Base-by-base conservation (phyloP, 1,140 invertebrate genomes). In the Megathymus violae region DNA sequence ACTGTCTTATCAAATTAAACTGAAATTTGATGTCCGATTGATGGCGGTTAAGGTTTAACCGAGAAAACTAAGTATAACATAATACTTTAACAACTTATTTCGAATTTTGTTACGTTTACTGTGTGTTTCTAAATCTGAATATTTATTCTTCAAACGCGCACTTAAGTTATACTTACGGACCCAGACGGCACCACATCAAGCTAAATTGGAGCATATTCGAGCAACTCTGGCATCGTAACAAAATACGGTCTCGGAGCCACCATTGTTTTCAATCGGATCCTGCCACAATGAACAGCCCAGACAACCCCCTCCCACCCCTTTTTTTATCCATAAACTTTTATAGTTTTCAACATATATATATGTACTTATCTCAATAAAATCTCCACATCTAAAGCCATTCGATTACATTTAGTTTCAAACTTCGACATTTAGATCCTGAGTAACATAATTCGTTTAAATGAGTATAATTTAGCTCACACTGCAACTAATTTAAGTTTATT, bases 201-300 rank as follows among this genome's bases (percentile, higher is more conserved):
- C 22, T 31, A 56, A 56, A 56, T 56, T 56, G 25, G 40, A 56
- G 40, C 52, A 56, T 15, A 56, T 56, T 44, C 38, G 52, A 44
- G 40, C 52, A 10, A 31, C 40, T 43, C 34, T 14, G 9, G 40
- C 52, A 56, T 56, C 52, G 43, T 56, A 56, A 56, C 40, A 44
- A 56, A 56, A 56, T 56, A 40, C 52, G 52, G 52, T 56, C 51
- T 54, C 17, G 13, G 38, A 54, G 51, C 36, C 51, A 27, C 51
- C 13, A 54, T 54, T 54, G 51, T 54, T 54, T 54, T 54, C 51
- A 43, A 22, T 31, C 51, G 41, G 38, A 43, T 27, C 22, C 38
- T 14, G 38, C 19, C 51, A 54, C 51, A 54, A 54, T 54, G 51
- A 54, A 38, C 51, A 19, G 40, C 51, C 51, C 51, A 54, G 51